Conservation (phyloP, 2,797 vertebrate species). For the Falco naumanni region DNA sequence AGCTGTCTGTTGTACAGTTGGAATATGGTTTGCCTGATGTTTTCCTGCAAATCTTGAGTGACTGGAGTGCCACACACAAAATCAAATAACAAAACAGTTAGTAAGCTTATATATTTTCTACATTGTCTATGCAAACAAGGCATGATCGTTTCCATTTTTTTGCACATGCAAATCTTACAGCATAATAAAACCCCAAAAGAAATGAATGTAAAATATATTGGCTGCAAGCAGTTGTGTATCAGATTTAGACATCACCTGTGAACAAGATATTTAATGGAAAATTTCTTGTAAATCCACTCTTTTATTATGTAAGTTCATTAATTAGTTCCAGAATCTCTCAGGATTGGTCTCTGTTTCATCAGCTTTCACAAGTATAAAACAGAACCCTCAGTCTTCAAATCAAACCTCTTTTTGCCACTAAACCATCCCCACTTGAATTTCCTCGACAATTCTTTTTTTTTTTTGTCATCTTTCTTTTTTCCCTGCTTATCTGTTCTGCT, state of each 20-base stretch:
- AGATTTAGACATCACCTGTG: not conserved
- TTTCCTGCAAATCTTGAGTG: not conserved
- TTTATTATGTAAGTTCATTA: not conserved
- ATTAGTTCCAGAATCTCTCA: not conserved
- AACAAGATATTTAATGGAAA: not conserved
- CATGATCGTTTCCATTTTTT: not conserved
- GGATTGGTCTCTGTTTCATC: not conserved
- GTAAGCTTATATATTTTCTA: not conserved
- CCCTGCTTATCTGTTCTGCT: not conserved
- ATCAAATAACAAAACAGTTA: not conserved
- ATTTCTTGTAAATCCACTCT: not conserved
- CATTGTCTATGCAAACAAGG: not conserved
- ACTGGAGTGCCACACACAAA: not conserved
- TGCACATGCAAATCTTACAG: not conserved
- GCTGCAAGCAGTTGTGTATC: not conserved
- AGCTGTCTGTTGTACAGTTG: rapidly evolving
- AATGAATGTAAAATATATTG: not conserved
- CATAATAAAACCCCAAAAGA: not conserved
- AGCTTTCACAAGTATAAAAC: not conserved
- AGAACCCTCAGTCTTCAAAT: not conserved
- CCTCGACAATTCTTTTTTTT: not conserved
- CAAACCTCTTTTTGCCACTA: not conserved
- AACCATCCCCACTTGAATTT: not conserved
- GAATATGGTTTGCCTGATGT: not conserved
- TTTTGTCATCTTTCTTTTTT: not conserved